Evolutionary conservation across 2,888 invertebrate genomes (phyloP), one percentile per base, ranked within the genome.

Genomic region (Lycophotia porphyrea): DNA sequence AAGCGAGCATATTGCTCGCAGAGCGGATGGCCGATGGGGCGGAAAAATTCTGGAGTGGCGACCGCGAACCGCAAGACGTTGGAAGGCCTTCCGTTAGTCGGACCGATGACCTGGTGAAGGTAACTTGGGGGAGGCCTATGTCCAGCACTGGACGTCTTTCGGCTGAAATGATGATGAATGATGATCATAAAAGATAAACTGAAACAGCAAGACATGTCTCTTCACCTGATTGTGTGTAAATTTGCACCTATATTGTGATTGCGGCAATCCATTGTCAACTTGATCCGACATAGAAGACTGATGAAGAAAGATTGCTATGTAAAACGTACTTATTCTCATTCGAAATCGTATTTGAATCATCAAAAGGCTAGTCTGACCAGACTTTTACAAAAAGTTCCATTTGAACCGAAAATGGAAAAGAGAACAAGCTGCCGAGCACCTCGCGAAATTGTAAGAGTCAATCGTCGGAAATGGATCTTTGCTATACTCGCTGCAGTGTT

Each of bases 391-490:
- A 79, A 67, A 58, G n/a, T 34, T 73, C 31, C 36, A 70, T 67
- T 73, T 63, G 0, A 72, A 70, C 34, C 52, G 66, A 52, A 70
- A 80, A 70, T 73, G 13, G 47, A 34, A 84, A 67, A 63, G 18
- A 55, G 39, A 36, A 49, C 64, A 21, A 52, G 31, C 61, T 27
- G 47, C 44, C 49, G 5, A 81, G 71, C 34, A 70, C 31, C 39
- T 71, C 42, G n/a, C 39, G 15, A 21, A 64, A 85, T 76, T 82
- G 58, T 76, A 60, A 69, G 60, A 72, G 66, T 85, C 47, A 71
- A 42, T 67, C 60, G 39, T 60, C 65, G 82, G 73, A 82, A 85
- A 82, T 85, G 71, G 70, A 71, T 68, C 82, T 76, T 61, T 55
- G 55, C 66, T 36, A 39, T 44, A 31, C 36, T n/a, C n/a, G 24